These are phyloP conservation scores for Diachasma alloeum DNA, from an alignment of 1,140 invertebrate genomes.

Conservation along the genomic window DNA sequence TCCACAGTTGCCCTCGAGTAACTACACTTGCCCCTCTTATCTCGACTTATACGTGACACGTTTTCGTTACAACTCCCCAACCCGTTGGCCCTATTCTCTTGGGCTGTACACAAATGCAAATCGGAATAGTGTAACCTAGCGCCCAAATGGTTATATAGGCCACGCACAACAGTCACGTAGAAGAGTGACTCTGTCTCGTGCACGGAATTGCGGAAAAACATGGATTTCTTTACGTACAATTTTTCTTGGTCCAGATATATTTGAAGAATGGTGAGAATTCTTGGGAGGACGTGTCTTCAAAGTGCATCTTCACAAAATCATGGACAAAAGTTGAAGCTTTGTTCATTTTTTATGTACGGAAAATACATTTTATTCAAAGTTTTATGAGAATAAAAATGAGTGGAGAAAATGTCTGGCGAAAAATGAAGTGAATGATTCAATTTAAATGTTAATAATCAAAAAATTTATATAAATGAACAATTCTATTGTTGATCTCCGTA, in stretches of 20 bases:
- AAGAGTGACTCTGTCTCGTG: neutral
- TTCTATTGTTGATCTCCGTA: too few species aligned
- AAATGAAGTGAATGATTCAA: too few species aligned
- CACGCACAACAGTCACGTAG: slow-evolving; percentile 3
- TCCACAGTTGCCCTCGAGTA: slow-evolving; percentile 13
- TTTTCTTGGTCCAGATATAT: slow-evolving; percentile 1
- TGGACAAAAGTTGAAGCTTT: too few species aligned
- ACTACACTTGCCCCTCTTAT: neutral
- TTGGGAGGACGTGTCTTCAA: neutral
- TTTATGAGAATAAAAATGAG: too few species aligned
- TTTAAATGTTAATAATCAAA: too few species aligned
- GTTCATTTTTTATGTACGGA: too few species aligned
- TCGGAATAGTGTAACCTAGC: neutral
- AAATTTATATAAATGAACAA: too few species aligned
- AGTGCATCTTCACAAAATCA: neutral
- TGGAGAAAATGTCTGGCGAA: too few species aligned
- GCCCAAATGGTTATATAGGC: neutral
- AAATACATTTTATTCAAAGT: too few species aligned
- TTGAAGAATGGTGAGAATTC: neutral
- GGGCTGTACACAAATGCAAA: neutral
- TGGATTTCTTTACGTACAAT: neutral
- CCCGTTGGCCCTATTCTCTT: neutral
- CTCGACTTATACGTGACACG: slow-evolving; percentile 6
- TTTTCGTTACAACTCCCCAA: neutral
- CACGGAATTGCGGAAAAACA: neutral